phyloP scores from a whole-genome alignment of 2,797 vertebrate species.

The Eidolon dupreanum region DNA sequence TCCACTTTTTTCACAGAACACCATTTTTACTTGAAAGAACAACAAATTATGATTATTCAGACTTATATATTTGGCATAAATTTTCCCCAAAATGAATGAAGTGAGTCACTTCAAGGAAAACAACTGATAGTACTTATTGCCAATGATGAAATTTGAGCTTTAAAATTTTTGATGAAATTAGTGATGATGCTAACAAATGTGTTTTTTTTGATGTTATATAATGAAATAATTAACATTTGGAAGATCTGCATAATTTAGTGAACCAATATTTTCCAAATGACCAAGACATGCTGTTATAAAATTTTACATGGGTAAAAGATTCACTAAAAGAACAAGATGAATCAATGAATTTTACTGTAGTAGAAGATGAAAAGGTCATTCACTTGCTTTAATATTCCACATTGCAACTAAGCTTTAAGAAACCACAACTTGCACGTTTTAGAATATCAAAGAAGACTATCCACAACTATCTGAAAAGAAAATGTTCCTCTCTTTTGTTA shows the following conservation, averaged over 20 bases:
- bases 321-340: conserved; percentile 5
- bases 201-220: neutral
- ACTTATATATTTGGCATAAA: conserved; percentile 16
- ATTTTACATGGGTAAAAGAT: neutral
- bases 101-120: conserved; percentile 12
- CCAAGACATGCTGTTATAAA: neutral
- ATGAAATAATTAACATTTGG: conserved; percentile 33
- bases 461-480: conserved; percentile 46
- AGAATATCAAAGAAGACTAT: conserved; percentile 51
- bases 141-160: conserved; percentile 45
- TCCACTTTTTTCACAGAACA: conserved; percentile 7
- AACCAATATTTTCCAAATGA: conserved; percentile 54
- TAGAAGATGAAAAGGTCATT: neutral
- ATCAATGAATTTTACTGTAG: neutral
- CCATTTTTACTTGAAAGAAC: conserved; percentile 42
- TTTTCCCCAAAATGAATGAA: neutral
- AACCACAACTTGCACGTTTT: conserved; percentile 31
- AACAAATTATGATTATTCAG: conserved; percentile 37
- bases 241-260: conserved; percentile 19
- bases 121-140: neutral
- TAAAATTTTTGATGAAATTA: conserved; percentile 45
- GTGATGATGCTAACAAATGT: neutral
- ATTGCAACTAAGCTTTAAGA: conserved; percentile 1
- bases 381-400: conserved; percentile 27
- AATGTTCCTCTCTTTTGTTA: neutral